A percentile compares a stretch with the other conserved stretches of the same genome.
Conservation (phyloP, 37 sponge, comb jelly and placozoan species). For the Hormiphora californensis region DNA sequence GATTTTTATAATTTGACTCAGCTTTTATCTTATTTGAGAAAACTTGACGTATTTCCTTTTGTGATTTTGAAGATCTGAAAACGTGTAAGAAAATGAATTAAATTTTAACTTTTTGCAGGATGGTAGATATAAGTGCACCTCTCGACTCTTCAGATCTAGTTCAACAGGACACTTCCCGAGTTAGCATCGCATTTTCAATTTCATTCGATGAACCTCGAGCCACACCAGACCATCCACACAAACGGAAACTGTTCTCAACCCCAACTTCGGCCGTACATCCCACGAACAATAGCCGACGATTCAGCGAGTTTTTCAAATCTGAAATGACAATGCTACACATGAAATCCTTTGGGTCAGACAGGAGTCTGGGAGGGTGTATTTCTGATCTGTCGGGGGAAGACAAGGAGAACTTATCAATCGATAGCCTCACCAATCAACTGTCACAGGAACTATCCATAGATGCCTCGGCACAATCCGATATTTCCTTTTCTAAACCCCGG, state of each 20-base stretch:
- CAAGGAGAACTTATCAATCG: too few species aligned
- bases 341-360: too few species aligned
- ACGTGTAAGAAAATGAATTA: background rate
- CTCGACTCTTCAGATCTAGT: background rate
- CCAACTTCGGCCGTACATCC: background rate
- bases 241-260: background rate
- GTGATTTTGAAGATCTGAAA: background rate
- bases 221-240: background rate
- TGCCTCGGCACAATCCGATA: too few species aligned
- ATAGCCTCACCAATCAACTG: too few species aligned
- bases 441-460: too few species aligned
- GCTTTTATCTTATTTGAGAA: background rate
- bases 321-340: too few species aligned
- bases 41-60: background rate
- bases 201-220: constrained; percentile 2
- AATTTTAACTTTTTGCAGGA: background rate
- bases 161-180: background rate
- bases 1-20: background rate
- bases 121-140: background rate
- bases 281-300: too few species aligned
- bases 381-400: too few species aligned
- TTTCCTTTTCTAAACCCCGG: too few species aligned
- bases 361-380: too few species aligned
- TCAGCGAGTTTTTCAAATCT: too few species aligned
- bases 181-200: constrained; percentile 16